Evolutionary conservation across 1,140 invertebrate species (phyloP).

Genomic region (Heliconius himera): DNA sequence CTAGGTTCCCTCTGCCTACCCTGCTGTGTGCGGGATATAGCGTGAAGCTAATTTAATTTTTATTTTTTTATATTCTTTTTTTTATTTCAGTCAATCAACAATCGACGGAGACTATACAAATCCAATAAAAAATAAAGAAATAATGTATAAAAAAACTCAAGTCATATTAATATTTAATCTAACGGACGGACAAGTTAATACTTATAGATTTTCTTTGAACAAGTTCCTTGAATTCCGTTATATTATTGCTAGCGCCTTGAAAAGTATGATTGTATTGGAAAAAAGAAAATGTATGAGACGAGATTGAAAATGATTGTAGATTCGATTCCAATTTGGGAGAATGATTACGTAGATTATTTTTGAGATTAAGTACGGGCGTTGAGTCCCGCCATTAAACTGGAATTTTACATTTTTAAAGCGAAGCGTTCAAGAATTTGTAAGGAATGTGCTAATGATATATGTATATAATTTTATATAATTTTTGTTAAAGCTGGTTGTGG

Average conservation of each 20-base stretch:
- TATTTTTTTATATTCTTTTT: no score
- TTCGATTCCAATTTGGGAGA: neutral
- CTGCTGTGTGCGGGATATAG: no score
- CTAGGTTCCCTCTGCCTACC: no score
- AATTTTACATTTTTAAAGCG: no score
- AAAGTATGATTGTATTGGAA: slow-evolving; percentile 68
- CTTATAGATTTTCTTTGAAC: slow-evolving; percentile 54
- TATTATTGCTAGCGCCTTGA: slow-evolving; percentile 61
- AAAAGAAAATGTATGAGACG: slow-evolving; percentile 69
- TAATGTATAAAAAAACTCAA: slow-evolving; percentile 52
- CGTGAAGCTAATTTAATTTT: no score
- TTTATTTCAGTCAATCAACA: slow-evolving; percentile 61
- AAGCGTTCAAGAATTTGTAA: no score
- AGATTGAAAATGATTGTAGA: slow-evolving; percentile 14
- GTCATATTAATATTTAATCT: slow-evolving; percentile 57
- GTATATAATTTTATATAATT: no score
- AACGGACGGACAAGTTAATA: slow-evolving; percentile 57
- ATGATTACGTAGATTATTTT: neutral
- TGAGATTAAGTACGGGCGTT: neutral
- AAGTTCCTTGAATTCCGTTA: slow-evolving; percentile 70
- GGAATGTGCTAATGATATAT: no score
- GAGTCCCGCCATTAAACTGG: no score
- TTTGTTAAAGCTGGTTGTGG: no score
- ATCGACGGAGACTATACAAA: slow-evolving; percentile 46
- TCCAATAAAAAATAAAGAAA: slow-evolving; percentile 47